Conservation (phyloP, 1,140 invertebrate species). For the Laupala kohalensis region DNA sequence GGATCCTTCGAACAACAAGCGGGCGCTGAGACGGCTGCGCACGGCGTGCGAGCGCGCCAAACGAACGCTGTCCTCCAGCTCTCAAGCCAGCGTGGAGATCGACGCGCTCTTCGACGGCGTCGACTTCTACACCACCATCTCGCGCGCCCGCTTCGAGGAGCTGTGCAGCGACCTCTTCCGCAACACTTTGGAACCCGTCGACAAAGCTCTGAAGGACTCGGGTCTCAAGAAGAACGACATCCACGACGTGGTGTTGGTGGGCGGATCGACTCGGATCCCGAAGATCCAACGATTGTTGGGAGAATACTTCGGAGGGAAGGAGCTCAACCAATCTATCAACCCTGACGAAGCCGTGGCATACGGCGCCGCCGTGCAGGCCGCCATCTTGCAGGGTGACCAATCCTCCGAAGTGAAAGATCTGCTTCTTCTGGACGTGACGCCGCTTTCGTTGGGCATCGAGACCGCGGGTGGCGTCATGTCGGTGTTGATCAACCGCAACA, state of each 20-base stretch:
- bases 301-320: neutral
- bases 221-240: conserved; percentile 44
- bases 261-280: conserved; percentile 51
- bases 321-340: neutral
- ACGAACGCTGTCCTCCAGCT: conserved; percentile 56
- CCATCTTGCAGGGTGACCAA: conserved; percentile 29
- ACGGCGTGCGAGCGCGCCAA: conserved; percentile 66
- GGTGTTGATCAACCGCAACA: conserved; percentile 47
- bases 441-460: conserved; percentile 31
- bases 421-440: conserved; percentile 37
- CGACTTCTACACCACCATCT: conserved; percentile 60
- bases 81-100: conserved; percentile 55
- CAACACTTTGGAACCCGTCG: conserved; percentile 54
- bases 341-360: conserved; percentile 36
- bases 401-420: conserved; percentile 33
- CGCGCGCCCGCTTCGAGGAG: conserved; percentile 66
- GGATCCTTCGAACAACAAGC: conserved; percentile 31
- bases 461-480: conserved; percentile 39
- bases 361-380: conserved; percentile 34
- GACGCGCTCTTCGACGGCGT: conserved; percentile 55
- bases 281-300: conserved; percentile 24
- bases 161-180: conserved; percentile 69
- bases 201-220: conserved; percentile 50
- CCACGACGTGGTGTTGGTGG: conserved; percentile 51
- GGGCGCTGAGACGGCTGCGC: conserved; percentile 33